phyloP scores from a whole-genome alignment of 2,888 invertebrate species.

The Nephrotoma flavescens region DNA sequence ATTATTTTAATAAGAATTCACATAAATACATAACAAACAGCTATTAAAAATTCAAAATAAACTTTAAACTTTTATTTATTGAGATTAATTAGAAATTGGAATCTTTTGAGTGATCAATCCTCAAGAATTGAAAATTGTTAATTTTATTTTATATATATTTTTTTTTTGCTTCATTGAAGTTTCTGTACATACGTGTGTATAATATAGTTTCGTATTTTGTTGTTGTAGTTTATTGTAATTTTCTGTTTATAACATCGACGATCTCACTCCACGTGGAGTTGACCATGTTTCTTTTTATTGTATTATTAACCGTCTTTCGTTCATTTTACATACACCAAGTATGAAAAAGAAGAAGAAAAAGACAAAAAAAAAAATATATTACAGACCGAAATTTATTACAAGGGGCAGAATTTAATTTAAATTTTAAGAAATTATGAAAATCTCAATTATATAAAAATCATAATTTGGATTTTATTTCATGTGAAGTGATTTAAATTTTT shows the following conservation, averaged over 20 bases:
- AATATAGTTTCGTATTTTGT: not conserved
- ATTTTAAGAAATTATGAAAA: not conserved
- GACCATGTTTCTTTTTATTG: not conserved
- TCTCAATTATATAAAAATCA: not conserved
- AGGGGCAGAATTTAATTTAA: not conserved
- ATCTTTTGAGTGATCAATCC: not conserved
- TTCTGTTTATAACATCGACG: not conserved
- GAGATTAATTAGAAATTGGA: not conserved
- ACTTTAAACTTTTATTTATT: not conserved
- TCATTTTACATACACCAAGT: not conserved
- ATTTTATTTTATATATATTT: not conserved
- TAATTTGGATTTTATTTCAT: not conserved
- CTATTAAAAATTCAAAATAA: not conserved
- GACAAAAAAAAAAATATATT: not conserved
- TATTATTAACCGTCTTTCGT: not conserved
- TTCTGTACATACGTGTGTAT: not conserved
- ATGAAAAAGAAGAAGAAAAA: not conserved
- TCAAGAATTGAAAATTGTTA: not conserved
- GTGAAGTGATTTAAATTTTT: not conserved
- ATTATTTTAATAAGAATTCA: not conserved
- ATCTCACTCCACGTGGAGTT: not conserved
- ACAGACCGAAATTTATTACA: not conserved
- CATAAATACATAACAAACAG: not conserved
- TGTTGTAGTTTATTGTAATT: not conserved
- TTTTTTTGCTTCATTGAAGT: not conserved